Conservation (phyloP, 2,888 invertebrate genomes). For the Nomada lathburiana region DNA sequence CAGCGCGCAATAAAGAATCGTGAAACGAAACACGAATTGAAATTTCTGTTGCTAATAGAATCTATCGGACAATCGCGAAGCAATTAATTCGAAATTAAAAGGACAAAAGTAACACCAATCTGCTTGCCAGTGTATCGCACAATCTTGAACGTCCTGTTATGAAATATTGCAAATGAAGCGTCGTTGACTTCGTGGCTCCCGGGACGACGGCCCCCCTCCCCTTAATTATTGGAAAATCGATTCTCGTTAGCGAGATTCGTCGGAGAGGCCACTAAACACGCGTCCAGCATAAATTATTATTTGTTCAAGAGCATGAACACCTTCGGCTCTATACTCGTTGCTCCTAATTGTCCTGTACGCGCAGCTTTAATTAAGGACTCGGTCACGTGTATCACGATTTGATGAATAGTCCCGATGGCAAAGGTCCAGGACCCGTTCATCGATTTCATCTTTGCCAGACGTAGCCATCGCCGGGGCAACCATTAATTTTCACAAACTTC, state of each 20-base stretch:
- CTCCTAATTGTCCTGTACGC: conserved; percentile 71
- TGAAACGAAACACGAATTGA: too few relatives aligned
- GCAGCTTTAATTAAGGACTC: conserved; percentile 76
- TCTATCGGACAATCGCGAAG: too few relatives aligned
- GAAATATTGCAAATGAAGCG: conserved; percentile 43
- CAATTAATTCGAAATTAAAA: too few relatives aligned
- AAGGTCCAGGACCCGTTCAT: conserved; percentile 74
- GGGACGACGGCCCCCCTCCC: background rate
- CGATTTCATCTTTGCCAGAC: conserved; percentile 73
- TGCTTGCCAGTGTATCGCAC: too few relatives aligned
- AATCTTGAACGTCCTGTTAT: background rate
- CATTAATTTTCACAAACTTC: conserved; percentile 68
- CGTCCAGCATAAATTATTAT: conserved; percentile 52
- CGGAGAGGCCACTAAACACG: background rate
- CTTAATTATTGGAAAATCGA: conserved; percentile 32
- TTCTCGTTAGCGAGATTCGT: conserved; percentile 39
- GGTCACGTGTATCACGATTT: conserved; percentile 69
- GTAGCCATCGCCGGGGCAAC: conserved; percentile 63
- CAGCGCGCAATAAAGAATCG: too few relatives aligned
- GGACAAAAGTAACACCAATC: too few relatives aligned
- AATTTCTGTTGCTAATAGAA: too few relatives aligned
- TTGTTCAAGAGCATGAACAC: conserved; percentile 35
- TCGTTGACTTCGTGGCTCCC: background rate
- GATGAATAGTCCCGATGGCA: conserved; percentile 74
- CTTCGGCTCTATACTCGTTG: conserved; percentile 23